Base-by-base conservation (phyloP, 2,797 vertebrate genomes). In the Acropternis orthonyx region DNA sequence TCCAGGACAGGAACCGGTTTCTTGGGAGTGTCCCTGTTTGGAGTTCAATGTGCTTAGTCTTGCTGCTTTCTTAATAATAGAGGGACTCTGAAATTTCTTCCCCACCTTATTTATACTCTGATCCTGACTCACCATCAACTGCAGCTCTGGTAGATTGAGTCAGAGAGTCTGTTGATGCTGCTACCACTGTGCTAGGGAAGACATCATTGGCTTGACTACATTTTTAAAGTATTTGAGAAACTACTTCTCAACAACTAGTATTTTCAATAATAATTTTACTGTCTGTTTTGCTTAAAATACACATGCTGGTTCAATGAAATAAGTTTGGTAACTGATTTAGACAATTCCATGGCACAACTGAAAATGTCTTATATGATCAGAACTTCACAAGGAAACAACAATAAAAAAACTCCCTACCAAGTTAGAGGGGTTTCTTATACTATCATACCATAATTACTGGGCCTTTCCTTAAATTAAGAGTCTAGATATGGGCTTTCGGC, bases 401-500 rank as follows among this genome's bases (percentile, higher is more conserved):
- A 0, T 11, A 44, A 5, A 14, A n/a, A 69, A 28, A 30, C 3
- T 14, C 14, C 17, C 13, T 34, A 27, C 20, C 36, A 55, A 7
- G 3, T 58, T 83, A n/a, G 2, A 30, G 52, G 24, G 32, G 5
- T 78, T 84, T 14, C 87, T 75, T 59, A 5, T 32, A 28, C 9
- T 56, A 1, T 46, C 9, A 78, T 22, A 18, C 10, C 3, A 0
- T 76, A 82, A 34, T 23, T 73, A 36, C 58, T 21, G 51, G 3
- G 7, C 44, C 37, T 49, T 80, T 41, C 17, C 18, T 46, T 83
- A 41, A 71, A 13, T 51, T 43, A 19, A 8, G 43, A 77, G 39
- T 26, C 26, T 24, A n/a, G 5, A 9, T 41, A 10, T 0, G 2
- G 39, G 12, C 3, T 16, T 26, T 22, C 30, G 34, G 22, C 21